Evolutionary conservation across 1,140 invertebrate species (phyloP), one percentile per base, ranked within the genome.

Genomic region (Drosophila albomicans): DNA sequence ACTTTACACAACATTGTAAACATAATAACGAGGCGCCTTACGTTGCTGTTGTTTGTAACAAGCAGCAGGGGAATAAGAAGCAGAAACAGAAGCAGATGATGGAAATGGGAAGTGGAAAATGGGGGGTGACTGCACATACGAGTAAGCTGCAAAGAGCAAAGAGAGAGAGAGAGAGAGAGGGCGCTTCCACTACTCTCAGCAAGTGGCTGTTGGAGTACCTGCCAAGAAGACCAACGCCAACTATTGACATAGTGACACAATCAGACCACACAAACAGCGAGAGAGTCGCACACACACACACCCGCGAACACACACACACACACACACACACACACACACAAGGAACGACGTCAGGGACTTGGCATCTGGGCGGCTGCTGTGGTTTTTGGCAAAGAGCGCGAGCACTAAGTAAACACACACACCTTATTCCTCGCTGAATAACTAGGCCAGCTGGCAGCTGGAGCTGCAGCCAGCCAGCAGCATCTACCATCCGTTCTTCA

Each of bases 1-100:
- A 79, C 74, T 79, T 79, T 79, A 72, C 73, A 79, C 77, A 76
- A 79, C 77, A 79, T 76, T 79, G 77, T 79, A 79, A 79, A 79
- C 77, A 79, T 79, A 79, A 79, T 76, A 73, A 79, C 73, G 73
- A 77, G 74, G 58, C 61, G 67, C 67, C 73, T 58, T 51, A 49
- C 72, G 58, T 30, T 35, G 43, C 52, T 16, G 10, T 61, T 35
- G 54, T 38, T 38, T 65, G 51, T 49, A 43, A 57, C 35, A 65
- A 51, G 30, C 43, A 41, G 67, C 10, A 25, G n/a, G n/a, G 15
- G 3, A 35, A 59, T 54, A n/a, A 30, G 28, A 28, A 52, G 48
- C 20, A 25, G 20, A 25, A 25, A 3, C 20, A 25, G 20, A 25
- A 25, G 3, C 20, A 25, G 3, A 25, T 25, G 20, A 25, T 25